These are phyloP conservation scores for Steatornis caripensis DNA, from an alignment of 2,113 vertebrate genomes.

Conservation along the genomic window DNA sequence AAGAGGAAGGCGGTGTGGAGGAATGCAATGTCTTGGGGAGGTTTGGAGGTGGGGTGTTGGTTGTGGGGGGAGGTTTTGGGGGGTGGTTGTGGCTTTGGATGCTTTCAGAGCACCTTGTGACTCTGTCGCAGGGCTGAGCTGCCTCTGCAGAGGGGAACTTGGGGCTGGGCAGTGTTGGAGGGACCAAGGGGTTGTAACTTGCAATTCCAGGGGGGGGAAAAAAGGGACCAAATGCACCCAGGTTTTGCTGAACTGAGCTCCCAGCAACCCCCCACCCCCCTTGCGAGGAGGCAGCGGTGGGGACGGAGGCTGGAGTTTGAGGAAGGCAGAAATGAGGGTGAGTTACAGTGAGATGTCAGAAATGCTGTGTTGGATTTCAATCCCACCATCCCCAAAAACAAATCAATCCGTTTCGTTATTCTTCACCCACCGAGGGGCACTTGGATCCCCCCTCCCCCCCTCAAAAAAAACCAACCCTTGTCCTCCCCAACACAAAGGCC, in stretches of 20 bases:
- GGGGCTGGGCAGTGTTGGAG: neutral
- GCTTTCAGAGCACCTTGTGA: neutral
- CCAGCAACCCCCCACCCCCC: neutral
- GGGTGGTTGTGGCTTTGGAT: neutral
- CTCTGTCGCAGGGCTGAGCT: neutral
- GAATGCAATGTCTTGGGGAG: neutral
- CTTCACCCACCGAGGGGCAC: neutral
- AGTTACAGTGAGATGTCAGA: neutral
- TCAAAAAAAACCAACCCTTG: too few relatives aligned
- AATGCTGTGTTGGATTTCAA: neutral
- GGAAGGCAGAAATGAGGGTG: neutral
- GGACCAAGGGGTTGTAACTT: neutral
- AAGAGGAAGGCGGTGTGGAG: neutral
- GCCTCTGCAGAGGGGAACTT: neutral
- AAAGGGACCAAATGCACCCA: neutral
- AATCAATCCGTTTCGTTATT: neutral
- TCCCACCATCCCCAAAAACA: neutral
- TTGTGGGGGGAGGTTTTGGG: neutral
- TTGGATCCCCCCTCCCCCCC: neutral
- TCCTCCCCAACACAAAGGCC: neutral
- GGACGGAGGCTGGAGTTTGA: neutral
- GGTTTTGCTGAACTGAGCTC: neutral
- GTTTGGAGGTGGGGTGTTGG: neutral
- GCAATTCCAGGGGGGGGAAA: neutral
- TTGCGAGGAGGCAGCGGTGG: neutral